A percentile compares a stretch with the other conserved stretches of the same genome.
phyloP scores from a whole-genome alignment of 2,797 vertebrate species.

The Poliocrania exsul region DNA sequence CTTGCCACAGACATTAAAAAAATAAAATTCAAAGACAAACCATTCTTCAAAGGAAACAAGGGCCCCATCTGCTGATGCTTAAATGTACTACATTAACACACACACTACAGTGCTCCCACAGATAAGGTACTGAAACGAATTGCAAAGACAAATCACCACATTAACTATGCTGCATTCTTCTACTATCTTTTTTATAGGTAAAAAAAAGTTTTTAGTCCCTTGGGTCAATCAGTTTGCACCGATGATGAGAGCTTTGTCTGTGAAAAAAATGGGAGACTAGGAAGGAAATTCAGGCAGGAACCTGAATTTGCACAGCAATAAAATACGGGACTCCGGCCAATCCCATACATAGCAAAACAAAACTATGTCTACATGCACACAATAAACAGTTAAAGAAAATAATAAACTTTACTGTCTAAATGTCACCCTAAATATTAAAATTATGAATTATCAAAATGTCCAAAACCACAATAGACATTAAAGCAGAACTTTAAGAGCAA shows the following conservation, averaged over 20 bases:
- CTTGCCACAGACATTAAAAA: conserved; percentile 61
- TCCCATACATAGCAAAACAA: background rate
- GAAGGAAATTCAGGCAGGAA: background rate
- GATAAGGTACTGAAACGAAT: conserved; percentile 31
- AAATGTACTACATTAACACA: conserved; percentile 79
- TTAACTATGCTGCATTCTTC: background rate
- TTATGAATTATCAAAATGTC: conserved; percentile 51
- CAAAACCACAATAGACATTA: conserved; percentile 53
- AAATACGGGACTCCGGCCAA: background rate
- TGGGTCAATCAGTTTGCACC: background rate
- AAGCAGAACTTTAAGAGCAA: conserved; percentile 51
- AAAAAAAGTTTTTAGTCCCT: background rate
- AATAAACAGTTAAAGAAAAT: background rate
- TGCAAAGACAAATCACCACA: conserved; percentile 26
- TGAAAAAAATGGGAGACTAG: background rate
- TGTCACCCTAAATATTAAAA: conserved; percentile 61
- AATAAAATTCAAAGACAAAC: conserved; percentile 69
- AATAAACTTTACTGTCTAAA: conserved; percentile 33
- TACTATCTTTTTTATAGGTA: background rate
- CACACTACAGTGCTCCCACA: background rate
- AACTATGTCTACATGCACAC: background rate
- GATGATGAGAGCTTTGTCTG: background rate
- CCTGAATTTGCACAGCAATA: background rate
- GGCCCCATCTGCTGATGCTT: conserved; percentile 85
- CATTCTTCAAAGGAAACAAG: conserved; percentile 82